phyloP scores from a whole-genome alignment of 2,888 invertebrate species.

The Malthinus flaveolus region DNA sequence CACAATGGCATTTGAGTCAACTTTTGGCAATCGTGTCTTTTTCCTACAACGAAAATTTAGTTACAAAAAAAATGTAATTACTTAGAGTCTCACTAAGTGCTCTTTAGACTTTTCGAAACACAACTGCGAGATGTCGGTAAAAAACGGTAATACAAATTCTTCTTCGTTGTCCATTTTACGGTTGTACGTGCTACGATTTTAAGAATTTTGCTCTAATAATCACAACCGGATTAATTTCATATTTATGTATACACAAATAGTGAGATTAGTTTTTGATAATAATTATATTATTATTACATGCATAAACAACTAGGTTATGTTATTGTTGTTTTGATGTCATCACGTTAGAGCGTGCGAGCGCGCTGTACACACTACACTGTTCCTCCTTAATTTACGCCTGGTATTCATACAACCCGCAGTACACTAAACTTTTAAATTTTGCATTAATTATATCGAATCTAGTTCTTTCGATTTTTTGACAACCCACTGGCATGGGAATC shows the following conservation, averaged over 20 bases:
- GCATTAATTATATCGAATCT: no score
- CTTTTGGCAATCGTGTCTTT: conserved; percentile 60
- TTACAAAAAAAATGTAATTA: neutral
- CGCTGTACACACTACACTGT: no score
- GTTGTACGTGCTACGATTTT: neutral
- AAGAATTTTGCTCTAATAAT: neutral
- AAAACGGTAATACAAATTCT: conserved; percentile 65
- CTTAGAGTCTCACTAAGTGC: conserved; percentile 57
- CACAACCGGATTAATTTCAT: no score
- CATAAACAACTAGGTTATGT: neutral
- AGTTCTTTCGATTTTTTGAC: no score
- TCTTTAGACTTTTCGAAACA: conserved; percentile 72
- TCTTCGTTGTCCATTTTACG: conserved; percentile 60
- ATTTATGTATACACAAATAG: no score
- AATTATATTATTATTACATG: neutral
- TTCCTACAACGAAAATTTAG: conserved; percentile 53
- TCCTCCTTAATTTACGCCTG: no score
- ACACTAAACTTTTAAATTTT: no score
- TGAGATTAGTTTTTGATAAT: no score
- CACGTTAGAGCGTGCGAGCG: no score
- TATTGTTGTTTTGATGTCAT: no score
- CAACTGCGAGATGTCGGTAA: conserved; percentile 62
- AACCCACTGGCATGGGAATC: no score
- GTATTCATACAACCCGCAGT: no score
- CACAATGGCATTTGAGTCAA: conserved; percentile 56